A percentile compares a stretch with the other conserved stretches of the same genome.
These are phyloP conservation scores for Porites rus DNA, from an alignment of 92 coral and sea anemone genomes.

Conservation along the genomic window DNA sequence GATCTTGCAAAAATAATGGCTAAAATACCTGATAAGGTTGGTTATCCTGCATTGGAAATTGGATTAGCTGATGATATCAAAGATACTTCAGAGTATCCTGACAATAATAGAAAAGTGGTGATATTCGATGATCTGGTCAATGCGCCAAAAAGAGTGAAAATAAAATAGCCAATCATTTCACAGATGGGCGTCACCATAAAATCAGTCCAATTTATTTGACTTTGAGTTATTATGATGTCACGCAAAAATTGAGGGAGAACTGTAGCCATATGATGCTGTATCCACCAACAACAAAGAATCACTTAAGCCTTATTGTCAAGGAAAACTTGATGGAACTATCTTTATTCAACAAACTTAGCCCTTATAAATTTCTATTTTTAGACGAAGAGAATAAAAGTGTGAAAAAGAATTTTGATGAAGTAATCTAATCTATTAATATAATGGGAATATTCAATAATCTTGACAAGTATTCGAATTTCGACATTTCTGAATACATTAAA, in stretches of 20 bases:
- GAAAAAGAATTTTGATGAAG: background rate
- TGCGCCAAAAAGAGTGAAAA: too few relatives aligned
- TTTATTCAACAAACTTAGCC: too few relatives aligned
- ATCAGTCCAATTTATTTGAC: background rate
- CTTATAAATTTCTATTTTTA: too few relatives aligned
- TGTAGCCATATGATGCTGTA: background rate
- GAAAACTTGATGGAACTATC: too few relatives aligned
- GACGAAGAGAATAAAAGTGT: background rate
- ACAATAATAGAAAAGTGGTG: too few relatives aligned
- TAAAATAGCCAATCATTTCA: background rate
- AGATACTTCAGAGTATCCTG: too few relatives aligned
- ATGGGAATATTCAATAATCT: background rate
- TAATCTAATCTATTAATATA: background rate
- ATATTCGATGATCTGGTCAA: too few relatives aligned
- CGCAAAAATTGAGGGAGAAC: background rate
- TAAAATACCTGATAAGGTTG: background rate
- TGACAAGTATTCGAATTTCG: background rate
- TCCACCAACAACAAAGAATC: background rate
- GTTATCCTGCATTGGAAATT: background rate
- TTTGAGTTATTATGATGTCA: background rate
- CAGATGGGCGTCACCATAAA: background rate
- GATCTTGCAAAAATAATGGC: background rate
- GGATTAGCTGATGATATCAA: background rate
- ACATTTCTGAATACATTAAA: background rate
- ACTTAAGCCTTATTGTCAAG: too few relatives aligned